phyloP scores from a whole-genome alignment of 1,140 invertebrate genomes.

The Colletes latitarsis region DNA sequence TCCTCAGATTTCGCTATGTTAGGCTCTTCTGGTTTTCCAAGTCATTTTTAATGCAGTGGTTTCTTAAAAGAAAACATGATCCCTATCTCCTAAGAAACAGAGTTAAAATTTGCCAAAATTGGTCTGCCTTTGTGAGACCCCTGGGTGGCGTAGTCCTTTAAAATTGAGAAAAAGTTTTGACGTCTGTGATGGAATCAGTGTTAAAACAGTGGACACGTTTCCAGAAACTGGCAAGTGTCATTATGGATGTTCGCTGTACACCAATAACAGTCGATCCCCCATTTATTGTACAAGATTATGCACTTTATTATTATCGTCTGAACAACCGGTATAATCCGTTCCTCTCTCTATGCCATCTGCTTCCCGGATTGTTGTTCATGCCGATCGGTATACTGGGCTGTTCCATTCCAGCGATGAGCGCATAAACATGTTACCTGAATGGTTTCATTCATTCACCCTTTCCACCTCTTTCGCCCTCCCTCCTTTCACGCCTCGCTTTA shows the following conservation, averaged over 20 bases:
- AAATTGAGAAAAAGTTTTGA: no score
- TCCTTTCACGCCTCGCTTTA: background rate
- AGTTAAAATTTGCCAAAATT: no score
- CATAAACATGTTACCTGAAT: constrained; percentile 68
- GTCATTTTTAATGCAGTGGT: no score
- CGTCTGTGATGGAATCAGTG: no score
- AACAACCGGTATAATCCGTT: constrained; percentile 55
- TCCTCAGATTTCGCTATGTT: no score
- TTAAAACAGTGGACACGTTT: constrained; percentile 33
- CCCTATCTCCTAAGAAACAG: no score
- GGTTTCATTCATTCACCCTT: constrained; percentile 68
- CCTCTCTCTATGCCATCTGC: constrained; percentile 46
- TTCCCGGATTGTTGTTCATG: constrained; percentile 57
- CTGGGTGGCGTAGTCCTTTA: no score
- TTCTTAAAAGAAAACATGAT: no score
- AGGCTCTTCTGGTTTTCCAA: no score
- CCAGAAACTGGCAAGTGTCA: constrained; percentile 34
- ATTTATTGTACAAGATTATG: constrained; percentile 54
- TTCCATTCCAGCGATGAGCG: constrained; percentile 49
- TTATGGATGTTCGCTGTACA: constrained; percentile 14
- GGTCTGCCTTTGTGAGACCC: no score
- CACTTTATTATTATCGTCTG: constrained; percentile 64
- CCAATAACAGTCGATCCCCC: constrained; percentile 21
- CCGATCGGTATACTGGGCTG: constrained; percentile 41
- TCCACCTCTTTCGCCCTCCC: background rate